phyloP scores from a whole-genome alignment of 2,888 invertebrate species.

The Tinea pellionella region DNA sequence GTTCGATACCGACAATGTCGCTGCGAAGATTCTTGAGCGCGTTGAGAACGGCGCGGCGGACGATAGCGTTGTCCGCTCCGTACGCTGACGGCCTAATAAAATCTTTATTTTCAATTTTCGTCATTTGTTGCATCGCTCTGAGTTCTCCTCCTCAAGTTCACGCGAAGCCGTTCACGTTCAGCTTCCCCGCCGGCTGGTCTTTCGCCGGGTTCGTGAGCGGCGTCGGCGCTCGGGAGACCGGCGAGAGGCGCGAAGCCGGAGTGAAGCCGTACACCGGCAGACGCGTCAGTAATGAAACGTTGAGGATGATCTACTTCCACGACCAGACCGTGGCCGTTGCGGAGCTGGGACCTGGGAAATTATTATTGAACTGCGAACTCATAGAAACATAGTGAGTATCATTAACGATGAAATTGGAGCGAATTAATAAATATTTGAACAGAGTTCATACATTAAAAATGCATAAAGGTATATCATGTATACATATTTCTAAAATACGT shows the following conservation, averaged over 20 bases:
- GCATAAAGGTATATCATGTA: too few species aligned
- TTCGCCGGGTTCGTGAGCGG: slow-evolving; percentile 53
- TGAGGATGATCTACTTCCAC: slow-evolving; percentile 81
- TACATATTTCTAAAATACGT: too few species aligned
- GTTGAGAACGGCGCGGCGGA: slow-evolving; percentile 50
- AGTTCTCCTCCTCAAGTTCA: slow-evolving; percentile 55
- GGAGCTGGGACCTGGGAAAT: slow-evolving; percentile 78
- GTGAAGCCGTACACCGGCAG: slow-evolving; percentile 74
- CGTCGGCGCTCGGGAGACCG: slow-evolving; percentile 44
- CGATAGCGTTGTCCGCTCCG: slow-evolving; percentile 46
- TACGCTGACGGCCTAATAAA: slow-evolving; percentile 52
- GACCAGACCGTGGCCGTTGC: slow-evolving; percentile 87
- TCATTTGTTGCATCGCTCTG: slow-evolving; percentile 55
- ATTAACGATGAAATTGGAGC: too few species aligned
- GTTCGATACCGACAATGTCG: slow-evolving; percentile 33
- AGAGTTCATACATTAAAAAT: too few species aligned
- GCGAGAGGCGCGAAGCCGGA: slow-evolving; percentile 43
- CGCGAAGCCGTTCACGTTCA: slow-evolving; percentile 58
- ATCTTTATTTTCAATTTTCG: slow-evolving; percentile 48
- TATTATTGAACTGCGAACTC: slow-evolving; percentile 81
- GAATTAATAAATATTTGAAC: too few species aligned
- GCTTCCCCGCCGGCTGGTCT: slow-evolving; percentile 61
- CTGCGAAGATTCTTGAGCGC: slow-evolving; percentile 50
- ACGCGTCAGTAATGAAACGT: slow-evolving; percentile 73
- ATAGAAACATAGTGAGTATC: slow-evolving; percentile 89